Evolutionary conservation across 2,888 invertebrate genomes (phyloP), one percentile per base, ranked within the genome.

Genomic region (Lepidocyrtoides sp.): DNA sequence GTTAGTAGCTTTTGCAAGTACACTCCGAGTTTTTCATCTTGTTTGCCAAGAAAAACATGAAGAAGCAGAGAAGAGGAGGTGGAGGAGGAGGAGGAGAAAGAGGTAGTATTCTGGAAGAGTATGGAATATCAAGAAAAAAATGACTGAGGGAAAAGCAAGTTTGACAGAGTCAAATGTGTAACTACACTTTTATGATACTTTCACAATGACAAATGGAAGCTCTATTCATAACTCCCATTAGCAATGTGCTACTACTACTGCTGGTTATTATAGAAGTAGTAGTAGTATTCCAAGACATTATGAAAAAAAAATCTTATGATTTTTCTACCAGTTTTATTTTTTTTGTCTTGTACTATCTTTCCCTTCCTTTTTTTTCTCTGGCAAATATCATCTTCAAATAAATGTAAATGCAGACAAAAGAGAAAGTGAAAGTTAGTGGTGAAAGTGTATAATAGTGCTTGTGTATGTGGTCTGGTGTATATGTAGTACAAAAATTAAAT

Each of bases 161-260:
- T 77, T 90, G 85, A 90, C 90, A 90, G 79, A 90, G 90, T 90
- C 85, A 90, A 85, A 90, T 90, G 85, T 75, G 81, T 85, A 90
- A 90, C 85, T 90, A 90, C 90, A 63, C 85, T 84, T 90, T 90
- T 85, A 90, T 90, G 90, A 90, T 85, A 85, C 85, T 79, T 90
- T 90, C 54, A 84, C 63, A 84, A 90, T 90, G 90, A 90, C 90
- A 90, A 90, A 90, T 90, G 90, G 90, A 85, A 81, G 66, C 69
- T 77, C 90, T 90, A 90, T 90, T 90, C 90, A 90, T 90, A 90
- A 90, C 54, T 79, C 77, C 90, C 90, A 90, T 90, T 90, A 90
- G 85, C 81, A 81, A 69, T 63, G 48, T 75, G 75, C 36, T 87
- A 26, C 48, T 17, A 51, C n/a, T n/a, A n/a, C n/a, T n/a, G n/a